Evolutionary conservation across 2,797 vertebrate species (phyloP).

Genomic region (Galaxias olidus): DNA sequence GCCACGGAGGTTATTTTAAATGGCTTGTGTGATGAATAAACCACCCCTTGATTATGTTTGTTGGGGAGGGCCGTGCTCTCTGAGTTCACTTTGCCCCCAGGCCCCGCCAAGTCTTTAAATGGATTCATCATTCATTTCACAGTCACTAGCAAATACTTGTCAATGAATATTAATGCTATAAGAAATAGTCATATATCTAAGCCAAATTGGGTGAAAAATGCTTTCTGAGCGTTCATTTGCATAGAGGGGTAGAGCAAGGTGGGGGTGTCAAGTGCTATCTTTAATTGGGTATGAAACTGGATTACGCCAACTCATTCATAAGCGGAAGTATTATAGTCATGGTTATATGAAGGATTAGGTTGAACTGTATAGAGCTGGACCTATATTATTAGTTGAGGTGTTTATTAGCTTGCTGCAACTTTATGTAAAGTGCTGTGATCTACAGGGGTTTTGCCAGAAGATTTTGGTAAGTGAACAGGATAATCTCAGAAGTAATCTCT

Average conservation of each 20-base stretch:
- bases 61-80: constrained; percentile 12
- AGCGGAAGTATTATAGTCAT: constrained; percentile 48
- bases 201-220: constrained; percentile 49
- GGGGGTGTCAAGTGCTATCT: constrained; percentile 44
- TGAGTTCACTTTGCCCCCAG: constrained; percentile 28
- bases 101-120: constrained; percentile 49
- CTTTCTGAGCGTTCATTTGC: constrained; percentile 46
- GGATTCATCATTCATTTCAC: constrained; percentile 61
- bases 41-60: constrained; percentile 46
- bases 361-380: constrained; percentile 42
- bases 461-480: too few relatives aligned
- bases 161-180: constrained; percentile 55
- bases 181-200: constrained; percentile 41
- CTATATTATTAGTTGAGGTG: constrained; percentile 30
- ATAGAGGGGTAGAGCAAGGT: constrained; percentile 38
- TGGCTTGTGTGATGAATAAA: constrained; percentile 45
- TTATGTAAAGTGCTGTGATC: too few relatives aligned
- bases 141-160: constrained; percentile 46
- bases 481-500: too few relatives aligned
- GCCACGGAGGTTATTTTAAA: constrained; percentile 32
- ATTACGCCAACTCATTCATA: constrained; percentile 57
- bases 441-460: too few relatives aligned
- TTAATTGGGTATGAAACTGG: constrained; percentile 56
- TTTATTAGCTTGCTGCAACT: constrained; percentile 6
- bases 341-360: constrained; percentile 49